Evolutionary conservation across 2,888 invertebrate species (phyloP).

Genomic region (Leptinotarsa rubiginosa): DNA sequence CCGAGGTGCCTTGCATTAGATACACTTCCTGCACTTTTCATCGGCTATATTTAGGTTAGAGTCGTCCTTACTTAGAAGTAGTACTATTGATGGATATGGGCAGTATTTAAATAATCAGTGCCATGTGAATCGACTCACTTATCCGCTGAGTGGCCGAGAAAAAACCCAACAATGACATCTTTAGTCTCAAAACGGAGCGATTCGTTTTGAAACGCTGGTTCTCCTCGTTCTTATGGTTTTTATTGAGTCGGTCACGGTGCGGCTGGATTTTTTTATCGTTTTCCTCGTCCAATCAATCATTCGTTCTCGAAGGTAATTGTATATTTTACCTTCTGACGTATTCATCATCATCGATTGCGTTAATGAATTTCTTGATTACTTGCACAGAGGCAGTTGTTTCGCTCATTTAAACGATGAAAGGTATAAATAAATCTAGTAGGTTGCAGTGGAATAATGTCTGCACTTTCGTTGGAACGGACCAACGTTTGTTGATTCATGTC

Average conservation of each 20-base stretch:
- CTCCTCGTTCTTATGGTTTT: constrained; percentile 2
- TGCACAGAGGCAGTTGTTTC: background rate
- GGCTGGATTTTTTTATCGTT: constrained; percentile 1
- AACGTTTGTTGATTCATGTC: no score
- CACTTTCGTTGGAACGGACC: no score
- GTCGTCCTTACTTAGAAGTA: constrained; percentile 44
- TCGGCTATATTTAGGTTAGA: constrained; percentile 47
- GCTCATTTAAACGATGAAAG: background rate
- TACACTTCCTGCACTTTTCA: constrained; percentile 47
- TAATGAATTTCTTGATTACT: background rate
- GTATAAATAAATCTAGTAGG: background rate
- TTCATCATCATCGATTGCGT: constrained; percentile 2
- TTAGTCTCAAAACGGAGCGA: background rate
- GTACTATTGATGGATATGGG: constrained; percentile 35
- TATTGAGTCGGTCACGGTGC: background rate
- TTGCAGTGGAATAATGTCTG: background rate
- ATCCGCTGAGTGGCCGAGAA: constrained; percentile 10
- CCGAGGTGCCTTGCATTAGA: constrained; percentile 41
- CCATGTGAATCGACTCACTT: constrained; percentile 29
- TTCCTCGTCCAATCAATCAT: constrained; percentile 3
- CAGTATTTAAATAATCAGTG: constrained; percentile 34
- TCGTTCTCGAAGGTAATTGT: constrained; percentile 2
- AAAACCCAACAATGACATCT: constrained; percentile 28
- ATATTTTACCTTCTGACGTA: background rate
- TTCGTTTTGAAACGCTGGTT: background rate